phyloP scores from a whole-genome alignment of 2,113 vertebrate species.

The Bubo scandiacus region DNA sequence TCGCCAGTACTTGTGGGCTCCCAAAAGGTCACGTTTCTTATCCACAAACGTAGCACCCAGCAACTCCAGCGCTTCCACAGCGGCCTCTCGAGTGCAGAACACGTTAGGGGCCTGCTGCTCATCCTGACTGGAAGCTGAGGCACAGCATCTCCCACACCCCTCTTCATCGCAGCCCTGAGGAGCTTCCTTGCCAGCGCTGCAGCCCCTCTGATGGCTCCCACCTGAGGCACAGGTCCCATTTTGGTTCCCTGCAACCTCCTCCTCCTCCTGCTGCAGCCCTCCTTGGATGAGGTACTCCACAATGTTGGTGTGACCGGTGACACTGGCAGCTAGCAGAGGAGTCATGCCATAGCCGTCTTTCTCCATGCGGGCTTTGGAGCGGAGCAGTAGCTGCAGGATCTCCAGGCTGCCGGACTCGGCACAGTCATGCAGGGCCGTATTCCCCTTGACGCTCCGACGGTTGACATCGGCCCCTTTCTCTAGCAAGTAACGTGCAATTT shows the following conservation, averaged over 20 bases:
- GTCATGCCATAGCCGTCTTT: constrained; percentile 95
- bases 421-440: constrained; percentile 93
- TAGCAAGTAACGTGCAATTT: constrained; percentile 91
- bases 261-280: constrained; percentile 29
- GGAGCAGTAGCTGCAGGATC: constrained; percentile 92
- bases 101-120: neutral
- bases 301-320: constrained; percentile 94
- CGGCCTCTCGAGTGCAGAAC: constrained; percentile 79
- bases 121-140: neutral
- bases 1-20: constrained; percentile 90
- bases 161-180: neutral
- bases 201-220: neutral
- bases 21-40: constrained; percentile 91
- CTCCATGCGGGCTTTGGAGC: constrained; percentile 89
- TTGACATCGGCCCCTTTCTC: constrained; percentile 92
- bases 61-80: constrained; percentile 87
- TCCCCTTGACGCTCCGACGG: constrained; percentile 93
- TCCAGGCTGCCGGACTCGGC: constrained; percentile 94
- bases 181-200: neutral
- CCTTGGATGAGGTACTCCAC: constrained; percentile 92
- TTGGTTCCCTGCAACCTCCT: neutral
- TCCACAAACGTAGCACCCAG: constrained; percentile 94
- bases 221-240: neutral
- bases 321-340: constrained; percentile 89
- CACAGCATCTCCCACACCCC: neutral